Evolutionary conservation across 1,140 invertebrate species (phyloP), one percentile per base, ranked within the genome.

Genomic region (Zaprionus gabonicus): DNA sequence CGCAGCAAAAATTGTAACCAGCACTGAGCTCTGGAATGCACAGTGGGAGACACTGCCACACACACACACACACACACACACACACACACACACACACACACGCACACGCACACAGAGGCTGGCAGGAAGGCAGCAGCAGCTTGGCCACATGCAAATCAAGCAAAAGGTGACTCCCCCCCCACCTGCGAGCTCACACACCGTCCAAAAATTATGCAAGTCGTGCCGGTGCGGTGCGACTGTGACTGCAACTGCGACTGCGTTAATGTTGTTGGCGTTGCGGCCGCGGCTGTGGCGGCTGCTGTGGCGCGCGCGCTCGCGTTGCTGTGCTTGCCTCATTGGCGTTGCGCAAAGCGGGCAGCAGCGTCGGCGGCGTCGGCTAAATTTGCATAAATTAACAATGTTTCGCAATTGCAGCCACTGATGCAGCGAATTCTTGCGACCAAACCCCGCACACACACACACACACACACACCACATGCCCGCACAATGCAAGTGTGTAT

Each of bases 351-450:
- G 84, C 80, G 81, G 79, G 27, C n/a, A 15, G 53, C n/a, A 57
- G 20, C 20, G 57, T 44, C 34, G 55, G 60, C 58, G 84, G 84
- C 78, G 84, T 70, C 75, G 84, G 84, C 84, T 88, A 88, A 87
- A 87, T 87, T 87, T 87, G 84, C 84, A 87, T 87, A 87, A 87
- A 87, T 87, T 87, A 87, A 87, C 84, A 88, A 87, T 87, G 84
- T 87, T 87, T 84, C 84, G 84, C 84, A 87, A 87, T 88, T 88
- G 74, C 84, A 87, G 84, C 58, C 84, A 87, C 84, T 88, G 84
- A 88, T 87, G 84, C 84, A 88, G 84, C 74, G 84, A 72, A 87
- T 86, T 83, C 83, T 86, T 82, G 77, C 68, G 49, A 63, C 80
- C 67, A 63, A 66, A 4, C 10, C 53, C 34, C 38, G 36, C 53